Evolutionary conservation across 1,140 invertebrate genomes (phyloP), one percentile per base, ranked within the genome.

Genomic region (Nebria ingens): DNA sequence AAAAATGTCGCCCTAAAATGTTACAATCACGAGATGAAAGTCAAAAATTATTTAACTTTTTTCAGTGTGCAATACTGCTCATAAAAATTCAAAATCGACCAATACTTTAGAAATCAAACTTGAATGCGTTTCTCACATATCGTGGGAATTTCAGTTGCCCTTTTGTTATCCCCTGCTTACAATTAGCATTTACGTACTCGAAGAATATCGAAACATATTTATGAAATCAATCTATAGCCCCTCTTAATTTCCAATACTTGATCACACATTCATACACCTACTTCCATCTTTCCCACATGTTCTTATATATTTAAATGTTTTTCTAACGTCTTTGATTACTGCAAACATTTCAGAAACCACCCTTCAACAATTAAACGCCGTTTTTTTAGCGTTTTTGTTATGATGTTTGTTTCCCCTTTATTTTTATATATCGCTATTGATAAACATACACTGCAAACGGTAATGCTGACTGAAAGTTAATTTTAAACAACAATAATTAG

Each of bases 281-380:
- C n/a, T n/a, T n/a, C n/a, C n/a, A n/a, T n/a, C n/a, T n/a, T n/a
- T n/a, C n/a, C n/a, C n/a, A n/a, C n/a, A n/a, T n/a, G n/a, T n/a
- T n/a, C n/a, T n/a, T n/a, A n/a, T n/a, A n/a, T n/a, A n/a, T n/a
- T n/a, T n/a, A n/a, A n/a, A n/a, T n/a, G n/a, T n/a, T n/a, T n/a
- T n/a, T n/a, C n/a, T n/a, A n/a, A n/a, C n/a, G n/a, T n/a, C n/a
- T n/a, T 54, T 34, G 52, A 63, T 59, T 65, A 61, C 62, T 45
- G 17, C 6, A 45, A 12, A 17, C 19, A 52, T 78, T 84, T 64
- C 73, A 90, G 89, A 62, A 85, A 93, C 68, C 89, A 94, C 73
- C 88, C 91, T 3, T 79, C 83, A n/a, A 91, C 84, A 1, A 92
- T 96, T 58, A 93, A 91, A 65, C 82, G 81, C 69, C 79, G 92